Percentiles rank a stretch among this genome's conserved stretches.
Conservation (phyloP, 2,888 invertebrate species). For the Copidosoma aretas region DNA sequence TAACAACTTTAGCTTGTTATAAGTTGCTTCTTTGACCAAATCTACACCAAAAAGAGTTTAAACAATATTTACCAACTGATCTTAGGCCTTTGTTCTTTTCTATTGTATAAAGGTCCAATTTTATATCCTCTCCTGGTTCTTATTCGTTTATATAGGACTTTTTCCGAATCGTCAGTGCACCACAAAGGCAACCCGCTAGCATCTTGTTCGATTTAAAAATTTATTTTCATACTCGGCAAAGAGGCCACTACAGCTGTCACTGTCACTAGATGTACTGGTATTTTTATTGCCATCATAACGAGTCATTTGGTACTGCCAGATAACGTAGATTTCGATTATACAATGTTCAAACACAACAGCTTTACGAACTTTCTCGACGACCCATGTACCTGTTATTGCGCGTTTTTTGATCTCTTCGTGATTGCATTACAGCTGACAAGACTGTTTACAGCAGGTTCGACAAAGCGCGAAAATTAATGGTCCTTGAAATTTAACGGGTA, state of each 20-base stretch:
- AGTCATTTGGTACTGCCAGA: constrained; percentile 49
- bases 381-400: no score
- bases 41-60: constrained; percentile 36
- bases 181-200: constrained; percentile 34
- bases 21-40: constrained; percentile 22
- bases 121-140: constrained; percentile 7
- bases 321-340: no score
- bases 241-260: no score
- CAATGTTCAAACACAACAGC: no score
- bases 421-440: no score
- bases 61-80: constrained; percentile 14
- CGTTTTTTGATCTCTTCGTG: no score
- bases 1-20: constrained; percentile 10
- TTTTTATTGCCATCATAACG: constrained; percentile 40
- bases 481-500: no score
- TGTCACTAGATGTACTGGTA: no score
- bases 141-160: constrained; percentile 23
- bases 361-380: no score
- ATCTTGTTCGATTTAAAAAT: constrained; percentile 36
- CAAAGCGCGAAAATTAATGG: no score
- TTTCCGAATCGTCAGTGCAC: constrained; percentile 21
- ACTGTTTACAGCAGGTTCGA: no score
- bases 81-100: constrained; percentile 31
- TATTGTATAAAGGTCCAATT: constrained; percentile 15
- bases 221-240: constrained; percentile 33